Evolutionary conservation across 2,797 vertebrate species (phyloP).

Genomic region (Notamacropus eugenii): DNA sequence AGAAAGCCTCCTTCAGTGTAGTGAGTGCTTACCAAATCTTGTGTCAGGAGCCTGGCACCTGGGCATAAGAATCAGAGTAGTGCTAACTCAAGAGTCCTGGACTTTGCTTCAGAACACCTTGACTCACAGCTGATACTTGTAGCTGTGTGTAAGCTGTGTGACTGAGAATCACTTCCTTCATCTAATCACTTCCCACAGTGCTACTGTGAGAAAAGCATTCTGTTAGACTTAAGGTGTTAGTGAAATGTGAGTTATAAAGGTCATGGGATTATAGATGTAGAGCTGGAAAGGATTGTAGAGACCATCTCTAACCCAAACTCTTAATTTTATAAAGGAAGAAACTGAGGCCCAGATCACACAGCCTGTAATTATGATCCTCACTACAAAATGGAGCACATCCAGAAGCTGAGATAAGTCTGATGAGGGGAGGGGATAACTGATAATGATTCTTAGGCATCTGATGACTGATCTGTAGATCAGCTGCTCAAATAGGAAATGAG

Average conservation of each 20-base stretch:
- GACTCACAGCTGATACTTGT: not conserved
- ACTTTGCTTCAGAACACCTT: not conserved
- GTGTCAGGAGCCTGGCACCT: not conserved
- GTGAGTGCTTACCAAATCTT: not conserved
- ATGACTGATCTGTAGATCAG: not conserved
- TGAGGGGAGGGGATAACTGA: not conserved
- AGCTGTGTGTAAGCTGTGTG: not conserved
- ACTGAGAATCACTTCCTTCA: not conserved
- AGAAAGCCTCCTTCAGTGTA: not conserved
- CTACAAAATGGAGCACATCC: not conserved
- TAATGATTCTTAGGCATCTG: not conserved
- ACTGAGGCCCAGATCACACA: not conserved
- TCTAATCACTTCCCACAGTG: not conserved
- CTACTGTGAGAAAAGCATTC: not conserved
- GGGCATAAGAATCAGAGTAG: not conserved
- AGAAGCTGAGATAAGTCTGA: not conserved
- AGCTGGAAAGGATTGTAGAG: not conserved
- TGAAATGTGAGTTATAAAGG: not conserved
- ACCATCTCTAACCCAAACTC: not conserved
- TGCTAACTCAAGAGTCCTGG: not conserved
- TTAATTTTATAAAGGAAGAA: not conserved
- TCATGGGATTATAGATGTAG: not conserved
- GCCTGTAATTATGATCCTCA: not conserved
- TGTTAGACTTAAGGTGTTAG: not conserved
- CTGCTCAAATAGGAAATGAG: conserved; percentile 16